These are phyloP conservation scores for Halcyon badia DNA, from an alignment of 2,797 vertebrate genomes.

Conservation along the genomic window DNA sequence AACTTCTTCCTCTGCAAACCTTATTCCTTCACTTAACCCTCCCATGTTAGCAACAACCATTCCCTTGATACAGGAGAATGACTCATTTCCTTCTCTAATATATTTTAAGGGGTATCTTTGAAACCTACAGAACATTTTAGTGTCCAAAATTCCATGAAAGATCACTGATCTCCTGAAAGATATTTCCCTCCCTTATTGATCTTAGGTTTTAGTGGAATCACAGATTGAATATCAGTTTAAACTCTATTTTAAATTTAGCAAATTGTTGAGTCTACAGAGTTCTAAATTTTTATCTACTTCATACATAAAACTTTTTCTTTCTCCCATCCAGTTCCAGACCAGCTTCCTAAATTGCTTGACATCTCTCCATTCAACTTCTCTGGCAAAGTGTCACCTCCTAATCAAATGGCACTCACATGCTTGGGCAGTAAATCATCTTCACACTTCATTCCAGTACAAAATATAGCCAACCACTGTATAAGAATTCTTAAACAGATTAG, in stretches of 20 bases:
- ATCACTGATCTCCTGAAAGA: background rate
- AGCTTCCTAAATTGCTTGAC: background rate
- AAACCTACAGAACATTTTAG: background rate
- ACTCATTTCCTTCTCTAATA: background rate
- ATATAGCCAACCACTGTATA: background rate
- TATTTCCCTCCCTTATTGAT: background rate
- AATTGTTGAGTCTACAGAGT: background rate
- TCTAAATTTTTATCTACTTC: background rate
- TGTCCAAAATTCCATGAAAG: background rate
- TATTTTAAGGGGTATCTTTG: background rate
- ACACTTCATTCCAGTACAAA: background rate
- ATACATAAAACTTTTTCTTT: background rate
- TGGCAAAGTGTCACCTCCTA: background rate
- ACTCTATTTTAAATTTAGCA: background rate
- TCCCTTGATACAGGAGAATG: background rate
- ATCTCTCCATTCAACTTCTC: background rate
- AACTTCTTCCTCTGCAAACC: background rate
- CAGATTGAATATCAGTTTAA: background rate
- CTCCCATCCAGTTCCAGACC: background rate
- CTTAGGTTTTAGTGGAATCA: background rate
- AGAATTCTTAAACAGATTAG: background rate
- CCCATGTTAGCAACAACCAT: background rate
- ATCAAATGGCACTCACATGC: background rate
- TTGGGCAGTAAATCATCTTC: background rate
- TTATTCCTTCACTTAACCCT: background rate